phyloP scores from a whole-genome alignment of 2,888 invertebrate species.

The Cinara cedri region DNA sequence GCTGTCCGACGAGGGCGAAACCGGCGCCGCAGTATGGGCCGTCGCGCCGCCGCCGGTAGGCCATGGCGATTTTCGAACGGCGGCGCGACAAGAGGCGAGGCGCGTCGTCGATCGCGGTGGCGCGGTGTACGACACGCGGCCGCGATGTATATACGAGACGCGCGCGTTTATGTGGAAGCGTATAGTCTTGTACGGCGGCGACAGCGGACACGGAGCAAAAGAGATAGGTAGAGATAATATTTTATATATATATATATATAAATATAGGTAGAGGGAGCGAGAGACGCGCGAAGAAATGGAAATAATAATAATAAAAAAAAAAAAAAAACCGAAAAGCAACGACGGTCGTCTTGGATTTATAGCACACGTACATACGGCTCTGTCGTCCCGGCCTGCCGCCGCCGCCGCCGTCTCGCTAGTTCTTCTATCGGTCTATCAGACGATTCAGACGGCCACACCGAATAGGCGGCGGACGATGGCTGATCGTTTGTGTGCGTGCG shows the following conservation, averaged over 20 bases:
- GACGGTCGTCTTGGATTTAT: constrained; percentile 38
- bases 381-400: constrained; percentile 2
- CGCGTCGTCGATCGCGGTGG: too few species aligned
- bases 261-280: background rate
- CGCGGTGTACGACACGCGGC: too few species aligned
- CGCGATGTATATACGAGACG: too few species aligned
- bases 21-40: background rate
- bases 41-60: background rate
- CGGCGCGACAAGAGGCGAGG: constrained; percentile 9
- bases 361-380: background rate
- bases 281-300: background rate
- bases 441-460: background rate
- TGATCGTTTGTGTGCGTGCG: background rate
- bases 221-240: background rate
- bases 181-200: constrained; percentile 14
- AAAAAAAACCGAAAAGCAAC: background rate
- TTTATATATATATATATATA: too few species aligned
- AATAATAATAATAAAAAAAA: background rate
- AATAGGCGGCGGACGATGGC: background rate
- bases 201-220: background rate
- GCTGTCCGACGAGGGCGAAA: too few species aligned
- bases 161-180: background rate
- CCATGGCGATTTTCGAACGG: constrained; percentile 30
- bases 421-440: background rate
- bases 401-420: too few species aligned